Base-by-base conservation (phyloP, 2,797 vertebrate genomes). In the Molossus molossus region DNA sequence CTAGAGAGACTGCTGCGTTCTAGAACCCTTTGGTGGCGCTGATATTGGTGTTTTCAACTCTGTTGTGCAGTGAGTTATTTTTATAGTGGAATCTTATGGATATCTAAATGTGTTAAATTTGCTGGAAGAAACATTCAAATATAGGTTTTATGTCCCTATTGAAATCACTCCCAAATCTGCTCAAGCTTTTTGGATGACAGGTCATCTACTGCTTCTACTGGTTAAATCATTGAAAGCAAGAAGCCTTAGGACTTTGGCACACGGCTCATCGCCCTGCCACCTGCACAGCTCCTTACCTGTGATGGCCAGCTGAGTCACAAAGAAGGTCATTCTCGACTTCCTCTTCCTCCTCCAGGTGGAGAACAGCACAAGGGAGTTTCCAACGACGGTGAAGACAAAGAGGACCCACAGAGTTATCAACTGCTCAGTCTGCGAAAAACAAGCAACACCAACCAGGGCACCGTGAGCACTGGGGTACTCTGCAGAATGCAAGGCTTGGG, bases 251-350 rank as follows among this genome's bases (percentile, higher is more conserved):
- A 55, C 50, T 60, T 81, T 7, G 29, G 14, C 2, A 3, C 4
- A 1, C 27, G 62, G 53, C 65, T 23, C 37, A 4, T 29, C 69
- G 8, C 58, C 37, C 4, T 80, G 9, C n/a, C 11, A 12, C 23
- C 27, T 18, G 8, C 45, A 3, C 0, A 9, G 20, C 7, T 9
- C 12, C 5, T 89, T 96, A 98, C 99, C 99, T 98, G 98, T 98
- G 94, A 99, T 98, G 81, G 98, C 98, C 93, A 99, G 73, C 14
- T 99, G 98, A 6, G 98, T 98, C 82, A 98, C 98, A 29, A 99
- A 99, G 97, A 98, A 99, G 82, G 98, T 98, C 98, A 99, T 99
- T 55, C 98, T 97, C 12, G 98, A 98, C 95, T 98, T 99, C 89
- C 95, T 83, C 94, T 98, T 99, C 90, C 97, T 98, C 77, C 97